Evolutionary conservation across 2,113 vertebrate genomes (phyloP).

Genomic region (Orcinus orca): DNA sequence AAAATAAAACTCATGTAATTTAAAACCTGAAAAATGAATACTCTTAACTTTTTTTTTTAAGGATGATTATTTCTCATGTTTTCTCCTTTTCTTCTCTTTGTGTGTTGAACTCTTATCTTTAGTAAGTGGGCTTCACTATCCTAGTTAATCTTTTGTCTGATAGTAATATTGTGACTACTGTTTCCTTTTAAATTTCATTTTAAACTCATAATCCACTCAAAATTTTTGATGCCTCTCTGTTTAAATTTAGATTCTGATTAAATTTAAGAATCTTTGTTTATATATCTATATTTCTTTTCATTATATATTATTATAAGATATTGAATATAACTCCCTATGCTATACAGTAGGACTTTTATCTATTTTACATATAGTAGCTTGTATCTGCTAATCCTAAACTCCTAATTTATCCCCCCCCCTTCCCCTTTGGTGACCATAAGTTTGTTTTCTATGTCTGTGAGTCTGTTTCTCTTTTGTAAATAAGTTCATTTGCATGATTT

Average conservation of each 20-base stretch:
- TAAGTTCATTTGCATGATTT: background rate
- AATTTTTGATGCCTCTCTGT: background rate
- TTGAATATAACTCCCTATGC: background rate
- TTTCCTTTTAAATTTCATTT: background rate
- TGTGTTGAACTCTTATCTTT: background rate
- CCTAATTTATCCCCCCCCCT: background rate
- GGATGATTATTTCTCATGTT: background rate
- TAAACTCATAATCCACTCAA: background rate
- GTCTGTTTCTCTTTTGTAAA: background rate
- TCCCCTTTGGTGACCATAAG: background rate
- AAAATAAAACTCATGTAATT: background rate
- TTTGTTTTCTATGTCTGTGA: background rate
- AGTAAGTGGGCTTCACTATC: background rate
- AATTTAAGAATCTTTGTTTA: background rate
- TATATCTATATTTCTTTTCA: background rate
- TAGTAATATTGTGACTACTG: background rate
- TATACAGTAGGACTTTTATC: background rate
- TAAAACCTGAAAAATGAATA: background rate
- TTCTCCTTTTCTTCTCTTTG: background rate
- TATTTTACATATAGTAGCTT: background rate
- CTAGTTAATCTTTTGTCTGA: background rate
- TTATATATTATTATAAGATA: background rate
- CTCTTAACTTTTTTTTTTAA: background rate
- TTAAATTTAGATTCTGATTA: slow-evolving; percentile 31
- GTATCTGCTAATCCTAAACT: background rate